Conservation (phyloP, 2,113 vertebrate genomes). For the Toxostoma redivivum region DNA sequence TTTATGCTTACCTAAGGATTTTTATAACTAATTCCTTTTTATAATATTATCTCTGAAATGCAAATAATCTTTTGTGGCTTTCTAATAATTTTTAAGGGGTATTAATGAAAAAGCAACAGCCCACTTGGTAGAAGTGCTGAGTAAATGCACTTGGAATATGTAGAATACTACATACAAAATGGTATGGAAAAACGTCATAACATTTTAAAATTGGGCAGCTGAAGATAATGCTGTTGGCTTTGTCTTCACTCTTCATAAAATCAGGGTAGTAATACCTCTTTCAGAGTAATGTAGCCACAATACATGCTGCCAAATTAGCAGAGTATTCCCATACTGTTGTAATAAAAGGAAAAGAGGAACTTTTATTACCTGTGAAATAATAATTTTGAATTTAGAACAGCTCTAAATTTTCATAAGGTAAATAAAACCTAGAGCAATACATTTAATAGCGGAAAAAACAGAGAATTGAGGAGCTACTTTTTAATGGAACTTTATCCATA, state of each 20-base stretch:
- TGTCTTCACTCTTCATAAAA: neutral
- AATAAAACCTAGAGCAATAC: neutral
- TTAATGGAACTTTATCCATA: neutral
- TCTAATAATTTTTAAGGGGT: neutral
- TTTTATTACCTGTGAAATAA: neutral
- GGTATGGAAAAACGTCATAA: neutral
- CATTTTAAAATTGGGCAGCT: neutral
- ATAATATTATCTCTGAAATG: neutral
- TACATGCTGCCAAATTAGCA: neutral
- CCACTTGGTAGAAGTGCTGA: neutral
- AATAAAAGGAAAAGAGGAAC: neutral
- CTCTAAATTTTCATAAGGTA: neutral
- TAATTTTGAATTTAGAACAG: neutral
- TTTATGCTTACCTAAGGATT: neutral
- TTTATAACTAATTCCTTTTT: neutral
- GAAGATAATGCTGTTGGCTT: neutral
- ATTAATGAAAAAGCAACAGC: neutral
- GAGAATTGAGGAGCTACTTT: neutral
- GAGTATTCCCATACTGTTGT: neutral
- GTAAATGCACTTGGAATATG: neutral
- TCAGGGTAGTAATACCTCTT: neutral
- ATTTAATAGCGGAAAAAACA: neutral
- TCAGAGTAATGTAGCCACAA: neutral
- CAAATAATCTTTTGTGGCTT: neutral
- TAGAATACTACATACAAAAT: neutral